Percentiles rank a stretch among this genome's conserved stretches.
Evolutionary conservation across 1,140 invertebrate species (phyloP).

Genomic region (Glossosoma conforme): DNA sequence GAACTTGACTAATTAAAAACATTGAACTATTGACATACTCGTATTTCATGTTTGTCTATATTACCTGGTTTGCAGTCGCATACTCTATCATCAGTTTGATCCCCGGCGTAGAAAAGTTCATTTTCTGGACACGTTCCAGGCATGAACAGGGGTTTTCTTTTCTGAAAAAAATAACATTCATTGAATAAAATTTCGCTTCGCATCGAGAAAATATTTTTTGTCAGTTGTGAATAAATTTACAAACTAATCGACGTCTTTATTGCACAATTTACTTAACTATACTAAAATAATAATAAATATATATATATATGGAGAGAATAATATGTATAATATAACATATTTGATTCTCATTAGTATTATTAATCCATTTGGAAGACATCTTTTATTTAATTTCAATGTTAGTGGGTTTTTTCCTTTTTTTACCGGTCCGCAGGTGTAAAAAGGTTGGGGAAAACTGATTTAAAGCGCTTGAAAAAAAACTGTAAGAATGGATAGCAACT

Average conservation of each 20-base stretch:
- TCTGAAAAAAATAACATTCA: slow-evolving; percentile 37
- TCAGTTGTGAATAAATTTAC: not conserved
- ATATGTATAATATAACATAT: too few species aligned
- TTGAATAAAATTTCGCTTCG: not conserved
- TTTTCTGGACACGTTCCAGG: slow-evolving; percentile 54
- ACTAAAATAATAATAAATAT: not conserved
- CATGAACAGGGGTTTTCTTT: slow-evolving; percentile 51
- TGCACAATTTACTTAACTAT: not conserved
- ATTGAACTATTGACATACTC: not conserved
- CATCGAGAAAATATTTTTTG: not conserved
- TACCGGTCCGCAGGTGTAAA: too few species aligned
- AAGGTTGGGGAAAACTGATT: too few species aligned
- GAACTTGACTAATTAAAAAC: too few species aligned
- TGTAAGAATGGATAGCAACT: too few species aligned
- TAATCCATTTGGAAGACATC: too few species aligned
- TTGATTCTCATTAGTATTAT: too few species aligned
- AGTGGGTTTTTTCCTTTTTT: too few species aligned
- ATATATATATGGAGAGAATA: not conserved
- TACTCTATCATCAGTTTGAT: slow-evolving; percentile 56
- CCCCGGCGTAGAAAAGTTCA: slow-evolving; percentile 59
- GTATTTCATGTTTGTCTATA: not conserved
- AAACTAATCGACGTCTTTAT: not conserved
- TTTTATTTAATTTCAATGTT: too few species aligned
- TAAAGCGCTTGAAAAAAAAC: too few species aligned
- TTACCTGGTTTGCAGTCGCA: slow-evolving; percentile 63